Evolutionary conservation across 1,140 invertebrate genomes (phyloP).

Genomic region (Pseudomyrmex dendroicus): DNA sequence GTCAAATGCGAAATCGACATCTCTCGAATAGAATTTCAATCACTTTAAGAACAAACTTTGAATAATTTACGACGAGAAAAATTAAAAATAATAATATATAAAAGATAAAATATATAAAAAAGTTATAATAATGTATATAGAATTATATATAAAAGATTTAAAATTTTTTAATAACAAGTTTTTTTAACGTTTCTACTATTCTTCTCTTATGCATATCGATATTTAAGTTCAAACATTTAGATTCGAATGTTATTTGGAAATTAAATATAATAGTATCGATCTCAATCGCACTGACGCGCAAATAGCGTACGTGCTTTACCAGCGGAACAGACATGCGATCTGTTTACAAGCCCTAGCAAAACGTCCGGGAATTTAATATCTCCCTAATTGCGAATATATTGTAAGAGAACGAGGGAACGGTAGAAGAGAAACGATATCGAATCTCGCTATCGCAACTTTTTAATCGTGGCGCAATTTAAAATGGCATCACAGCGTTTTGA

Average conservation of each 20-base stretch:
- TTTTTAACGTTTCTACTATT: no score
- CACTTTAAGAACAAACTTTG: no score
- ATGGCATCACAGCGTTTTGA: slow-evolving; percentile 29
- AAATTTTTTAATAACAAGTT: no score
- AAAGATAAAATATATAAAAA: no score
- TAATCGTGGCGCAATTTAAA: slow-evolving; percentile 49
- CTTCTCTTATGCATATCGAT: background rate
- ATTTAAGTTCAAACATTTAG: background rate
- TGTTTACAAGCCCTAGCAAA: background rate
- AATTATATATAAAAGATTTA: no score
- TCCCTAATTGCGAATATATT: slow-evolving; percentile 47
- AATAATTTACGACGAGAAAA: no score
- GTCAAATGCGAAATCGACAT: no score
- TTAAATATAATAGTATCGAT: slow-evolving; percentile 46
- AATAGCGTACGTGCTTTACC: background rate
- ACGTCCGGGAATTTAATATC: slow-evolving; percentile 42
- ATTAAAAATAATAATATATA: no score
- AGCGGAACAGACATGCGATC: slow-evolving; percentile 12
- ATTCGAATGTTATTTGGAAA: slow-evolving; percentile 7
- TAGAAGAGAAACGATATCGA: slow-evolving; percentile 24
- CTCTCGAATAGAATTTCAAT: no score
- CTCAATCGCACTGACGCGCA: background rate
- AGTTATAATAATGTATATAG: no score
- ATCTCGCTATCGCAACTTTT: slow-evolving; percentile 21
- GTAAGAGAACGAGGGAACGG: slow-evolving; percentile 18